Evolutionary conservation across 2,797 vertebrate species (phyloP), one percentile per base, ranked within the genome.

Genomic region (Phoebastria nigripes): DNA sequence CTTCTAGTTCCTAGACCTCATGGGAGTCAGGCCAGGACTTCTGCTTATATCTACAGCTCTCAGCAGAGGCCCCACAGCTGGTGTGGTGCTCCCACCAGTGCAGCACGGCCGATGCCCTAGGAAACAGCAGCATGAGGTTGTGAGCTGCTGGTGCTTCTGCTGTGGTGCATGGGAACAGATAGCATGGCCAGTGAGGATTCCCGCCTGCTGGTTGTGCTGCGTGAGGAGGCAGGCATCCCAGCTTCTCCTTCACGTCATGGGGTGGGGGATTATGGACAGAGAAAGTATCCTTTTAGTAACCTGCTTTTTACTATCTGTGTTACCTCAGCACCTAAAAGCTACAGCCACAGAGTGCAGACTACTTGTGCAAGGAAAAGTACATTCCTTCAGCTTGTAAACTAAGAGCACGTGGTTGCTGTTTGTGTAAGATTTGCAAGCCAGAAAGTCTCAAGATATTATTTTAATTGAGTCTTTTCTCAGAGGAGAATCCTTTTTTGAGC

Each of bases 91-190:
- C 22, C 41, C 69, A 76, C 19, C 29, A 21, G 19, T 6, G 7
- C 26, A 35, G 39, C 18, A 65, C 0, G 2, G 61, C 5, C 1
- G 0, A 47, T 44, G 66, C 5, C 20, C 65, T 73, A 1, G 0
- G 22, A 39, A 82, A 62, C 46, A 54, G 42, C 20, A 17, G 33
- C 47, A 15, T 5, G 59, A 8, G 21, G n/a, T 33, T 3, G 0
- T 29, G 39, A 71, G 58, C 26, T n/a, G 10, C 59, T 52, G 16
- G 9, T 25, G 18, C 33, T 37, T 44, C 54, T 61, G 33, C 62
- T 51, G 46, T 0, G 0, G 11, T 59, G n/a, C 3, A 0, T 2
- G 3, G 24, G 13, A 78, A 39, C 0, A 0, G 24, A 22, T 11
- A 39, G 21, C n/a, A 21, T 0, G 4, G 59, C n/a, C 24, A 51